phyloP scores from a whole-genome alignment of 2,113 vertebrate species.

The Ranitomeya imitator region DNA sequence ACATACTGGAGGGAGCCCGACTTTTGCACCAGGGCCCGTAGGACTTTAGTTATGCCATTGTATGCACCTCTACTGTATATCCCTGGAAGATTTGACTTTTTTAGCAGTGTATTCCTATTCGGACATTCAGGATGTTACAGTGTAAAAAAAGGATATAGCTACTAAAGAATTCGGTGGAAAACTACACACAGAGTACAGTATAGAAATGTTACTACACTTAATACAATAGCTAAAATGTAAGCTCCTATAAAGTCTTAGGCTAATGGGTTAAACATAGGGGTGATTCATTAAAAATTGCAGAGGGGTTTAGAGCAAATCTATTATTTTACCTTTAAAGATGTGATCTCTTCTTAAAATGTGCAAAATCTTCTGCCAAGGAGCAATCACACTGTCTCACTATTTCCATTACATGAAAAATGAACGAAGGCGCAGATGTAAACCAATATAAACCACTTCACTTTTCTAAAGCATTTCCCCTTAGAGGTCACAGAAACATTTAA shows the following conservation, averaged over 20 bases:
- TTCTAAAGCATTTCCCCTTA: neutral
- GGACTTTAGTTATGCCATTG: too few species aligned
- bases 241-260: neutral
- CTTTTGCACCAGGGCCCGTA: too few species aligned
- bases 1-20: too few species aligned
- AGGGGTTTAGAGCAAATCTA: slow-evolving; percentile 31
- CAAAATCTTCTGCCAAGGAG: slow-evolving; percentile 39
- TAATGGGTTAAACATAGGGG: slow-evolving; percentile 19
- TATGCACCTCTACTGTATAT: neutral
- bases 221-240: neutral
- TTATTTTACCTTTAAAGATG: slow-evolving; percentile 33
- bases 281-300: slow-evolving; percentile 18
- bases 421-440: slow-evolving; percentile 48
- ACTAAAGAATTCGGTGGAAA: too few species aligned
- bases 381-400: slow-evolving; percentile 35
- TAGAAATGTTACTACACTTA: neutral
- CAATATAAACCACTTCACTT: slow-evolving; percentile 33
- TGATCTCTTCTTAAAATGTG: slow-evolving; percentile 42
- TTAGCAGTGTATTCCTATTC: too few species aligned
- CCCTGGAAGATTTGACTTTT: neutral
- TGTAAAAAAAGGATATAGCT: too few species aligned
- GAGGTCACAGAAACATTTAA: slow-evolving; percentile 34
- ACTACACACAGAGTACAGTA: neutral
- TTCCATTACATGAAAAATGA: slow-evolving; percentile 48
- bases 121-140: too few species aligned